Evolutionary conservation across 1,140 invertebrate species (phyloP), one percentile per base, ranked within the genome.

Genomic region (Heliothis virescens): DNA sequence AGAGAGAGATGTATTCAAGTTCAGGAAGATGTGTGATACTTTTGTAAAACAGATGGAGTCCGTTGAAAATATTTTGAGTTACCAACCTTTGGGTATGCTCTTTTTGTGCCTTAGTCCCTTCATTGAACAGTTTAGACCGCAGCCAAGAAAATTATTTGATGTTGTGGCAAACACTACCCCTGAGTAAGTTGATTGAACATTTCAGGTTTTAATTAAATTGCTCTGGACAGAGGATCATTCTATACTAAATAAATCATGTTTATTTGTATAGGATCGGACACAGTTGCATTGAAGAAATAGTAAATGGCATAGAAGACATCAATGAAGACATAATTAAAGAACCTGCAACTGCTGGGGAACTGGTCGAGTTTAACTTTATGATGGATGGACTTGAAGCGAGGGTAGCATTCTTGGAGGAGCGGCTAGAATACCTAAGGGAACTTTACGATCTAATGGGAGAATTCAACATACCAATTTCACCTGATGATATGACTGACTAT

Each of bases 41-140:
- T 96, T 96, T 78, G 94, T 95, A 26, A 89, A 94, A 13, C 96
- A 98, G 93, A 92, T 96, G 75, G 89, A 95, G 1, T 88, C 91
- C 5, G 95, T 97, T 34, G 94, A 96, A 72, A 95, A 95, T 13
- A 96, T 98, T 21, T 94, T 96, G 13, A 95, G 96, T 59, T 94
- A 94, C 71, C 95, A 97, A 80, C 94, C 94, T 0, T 81, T 96
- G 7, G 98, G 98, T 1, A 90, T 98, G 34, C 90, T 98, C 57
- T 95, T 96, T 73, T 87, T 98, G 7, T 96, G 96, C 79, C 95
- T 97, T 16, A 88, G 92, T n/a, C 95, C 96, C 50, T 97, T 98
- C 87, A 98, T 97, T 91, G 95, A 96, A 21, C 92, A 96, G 21
- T 95, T 97, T 21, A 94, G 96, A 13, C 96, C 97, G 0, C 96